Conservation (phyloP, 2,113 vertebrate species). For the Myotis yumanensis region DNA sequence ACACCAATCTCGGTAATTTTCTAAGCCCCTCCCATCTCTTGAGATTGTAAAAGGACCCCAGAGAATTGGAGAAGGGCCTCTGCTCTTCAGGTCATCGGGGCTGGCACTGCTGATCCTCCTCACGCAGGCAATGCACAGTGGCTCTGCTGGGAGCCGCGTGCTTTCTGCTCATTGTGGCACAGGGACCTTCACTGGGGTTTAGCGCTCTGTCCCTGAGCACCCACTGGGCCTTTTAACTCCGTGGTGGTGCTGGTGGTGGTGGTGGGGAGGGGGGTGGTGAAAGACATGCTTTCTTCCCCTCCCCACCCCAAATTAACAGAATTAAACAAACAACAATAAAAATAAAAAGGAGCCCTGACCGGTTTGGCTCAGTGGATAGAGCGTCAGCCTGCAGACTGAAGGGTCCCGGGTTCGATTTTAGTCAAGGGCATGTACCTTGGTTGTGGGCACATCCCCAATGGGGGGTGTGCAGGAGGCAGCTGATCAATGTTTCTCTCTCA, state of each 20-base stretch:
- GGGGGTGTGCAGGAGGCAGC: too few species aligned
- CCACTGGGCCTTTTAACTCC: background rate
- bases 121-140: too few species aligned
- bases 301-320: background rate
- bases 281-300: background rate
- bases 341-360: background rate
- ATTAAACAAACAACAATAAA: background rate
- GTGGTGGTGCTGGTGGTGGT: background rate
- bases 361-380: too few species aligned
- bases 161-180: background rate
- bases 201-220: background rate
- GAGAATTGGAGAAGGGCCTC: background rate
- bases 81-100: background rate
- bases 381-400: too few species aligned
- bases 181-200: background rate
- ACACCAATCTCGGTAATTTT: background rate
- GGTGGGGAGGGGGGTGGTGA: background rate
- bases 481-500: too few species aligned
- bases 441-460: too few species aligned
- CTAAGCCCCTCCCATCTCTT: background rate
- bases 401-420: too few species aligned
- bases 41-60: background rate
- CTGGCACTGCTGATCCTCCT: background rate
- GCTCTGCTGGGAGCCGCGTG: background rate
- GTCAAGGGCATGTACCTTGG: too few species aligned